Conservation (phyloP, 2,113 vertebrate species). For the Thunnus maccoyii region DNA sequence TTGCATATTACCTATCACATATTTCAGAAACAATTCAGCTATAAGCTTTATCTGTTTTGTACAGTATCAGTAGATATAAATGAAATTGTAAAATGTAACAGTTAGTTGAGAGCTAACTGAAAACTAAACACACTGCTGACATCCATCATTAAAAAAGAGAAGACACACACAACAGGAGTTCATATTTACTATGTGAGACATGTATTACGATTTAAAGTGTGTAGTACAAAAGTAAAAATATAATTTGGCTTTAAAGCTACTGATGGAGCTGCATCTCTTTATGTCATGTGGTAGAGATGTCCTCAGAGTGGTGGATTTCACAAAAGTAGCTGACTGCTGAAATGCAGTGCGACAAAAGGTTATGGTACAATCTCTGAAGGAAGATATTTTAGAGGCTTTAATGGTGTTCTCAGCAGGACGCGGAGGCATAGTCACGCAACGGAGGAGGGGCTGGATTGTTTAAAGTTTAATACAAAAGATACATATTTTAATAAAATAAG, state of each 20-base stretch:
- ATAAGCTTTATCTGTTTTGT: no score
- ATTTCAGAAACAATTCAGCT: background rate
- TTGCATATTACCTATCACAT: background rate
- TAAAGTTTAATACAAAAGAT: conserved; percentile 64
- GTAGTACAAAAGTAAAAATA: background rate
- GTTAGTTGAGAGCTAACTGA: background rate
- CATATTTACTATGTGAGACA: background rate
- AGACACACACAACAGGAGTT: background rate
- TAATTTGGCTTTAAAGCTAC: conserved; percentile 26
- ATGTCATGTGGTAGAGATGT: conserved; percentile 6
- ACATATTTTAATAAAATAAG: conserved; percentile 59
- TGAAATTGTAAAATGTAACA: background rate
- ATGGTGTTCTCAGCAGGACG: conserved; percentile 57
- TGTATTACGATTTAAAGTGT: background rate
- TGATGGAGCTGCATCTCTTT: conserved; percentile 12
- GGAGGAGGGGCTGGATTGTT: conserved; percentile 38
- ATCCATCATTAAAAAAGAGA: background rate
- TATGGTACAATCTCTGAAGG: conserved; percentile 42
- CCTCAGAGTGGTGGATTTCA: conserved; percentile 14
- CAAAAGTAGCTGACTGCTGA: conserved; percentile 25
- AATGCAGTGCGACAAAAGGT: conserved; percentile 57
- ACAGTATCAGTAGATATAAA: no score
- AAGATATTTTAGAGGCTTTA: conserved; percentile 65
- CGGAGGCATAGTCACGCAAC: conserved; percentile 62
- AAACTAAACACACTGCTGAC: background rate